Conservation (phyloP, 1,140 invertebrate genomes). For the Heliothis virescens region DNA sequence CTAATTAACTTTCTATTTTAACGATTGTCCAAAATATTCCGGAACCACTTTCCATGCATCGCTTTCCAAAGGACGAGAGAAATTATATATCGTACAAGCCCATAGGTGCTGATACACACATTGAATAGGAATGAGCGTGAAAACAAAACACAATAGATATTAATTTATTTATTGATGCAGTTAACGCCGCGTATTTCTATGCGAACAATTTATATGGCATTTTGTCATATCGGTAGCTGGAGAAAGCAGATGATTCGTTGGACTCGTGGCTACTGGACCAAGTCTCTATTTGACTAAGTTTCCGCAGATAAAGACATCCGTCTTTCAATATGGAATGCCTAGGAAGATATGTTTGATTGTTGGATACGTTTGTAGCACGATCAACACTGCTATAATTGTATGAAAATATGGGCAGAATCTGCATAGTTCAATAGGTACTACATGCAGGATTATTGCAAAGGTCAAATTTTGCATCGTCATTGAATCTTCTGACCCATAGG, state of each 20-base stretch:
- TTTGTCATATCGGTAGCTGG: slow-evolving; percentile 42
- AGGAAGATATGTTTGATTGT: no score
- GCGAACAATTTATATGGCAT: slow-evolving; percentile 49
- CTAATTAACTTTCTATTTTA: slow-evolving; percentile 83
- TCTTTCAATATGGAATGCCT: no score
- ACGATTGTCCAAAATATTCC: slow-evolving; percentile 81
- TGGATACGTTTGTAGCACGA: no score
- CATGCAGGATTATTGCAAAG: no score
- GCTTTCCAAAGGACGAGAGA: slow-evolving; percentile 83
- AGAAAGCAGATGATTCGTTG: slow-evolving; percentile 29
- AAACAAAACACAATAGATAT: slow-evolving; percentile 79
- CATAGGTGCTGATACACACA: slow-evolving; percentile 64
- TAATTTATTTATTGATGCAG: slow-evolving; percentile 71
- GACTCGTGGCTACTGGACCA: background rate
- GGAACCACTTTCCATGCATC: slow-evolving; percentile 79
- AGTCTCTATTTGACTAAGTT: background rate
- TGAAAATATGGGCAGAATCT: no score
- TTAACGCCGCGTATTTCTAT: slow-evolving; percentile 57
- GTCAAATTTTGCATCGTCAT: no score
- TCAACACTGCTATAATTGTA: no score
- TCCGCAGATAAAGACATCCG: no score
- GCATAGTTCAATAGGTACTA: no score
- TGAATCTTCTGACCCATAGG: no score
- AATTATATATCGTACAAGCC: slow-evolving; percentile 76
- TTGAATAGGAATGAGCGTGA: slow-evolving; percentile 77